phyloP scores from a whole-genome alignment of 2,797 vertebrate genomes.

The Pangasius djambal region DNA sequence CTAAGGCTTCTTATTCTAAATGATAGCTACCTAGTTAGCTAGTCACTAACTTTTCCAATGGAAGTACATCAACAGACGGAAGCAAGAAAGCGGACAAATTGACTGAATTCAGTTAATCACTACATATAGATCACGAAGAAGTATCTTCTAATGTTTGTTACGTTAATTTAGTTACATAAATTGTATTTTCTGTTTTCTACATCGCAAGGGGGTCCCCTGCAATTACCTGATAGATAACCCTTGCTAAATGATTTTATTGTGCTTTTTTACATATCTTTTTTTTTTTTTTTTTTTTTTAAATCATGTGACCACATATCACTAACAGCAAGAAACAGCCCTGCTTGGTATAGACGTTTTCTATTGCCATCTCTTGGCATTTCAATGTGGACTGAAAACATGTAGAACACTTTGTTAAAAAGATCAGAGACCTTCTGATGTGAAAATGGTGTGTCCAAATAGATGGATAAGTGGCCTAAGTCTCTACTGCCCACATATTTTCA shows the following conservation, averaged over 20 bases:
- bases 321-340: not conserved
- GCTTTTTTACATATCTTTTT: not conserved
- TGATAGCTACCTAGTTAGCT: not conserved
- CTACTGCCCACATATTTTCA: not conserved
- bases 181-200: not conserved
- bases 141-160: not conserved
- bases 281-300: not conserved
- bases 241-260: not conserved
- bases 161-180: not conserved
- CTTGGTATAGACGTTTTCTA: not conserved
- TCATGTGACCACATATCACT: not conserved
- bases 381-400: not conserved
- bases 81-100: not conserved
- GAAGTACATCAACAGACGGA: not conserved
- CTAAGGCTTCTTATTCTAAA: not conserved
- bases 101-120: not conserved
- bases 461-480: not conserved
- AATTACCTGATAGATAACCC: not conserved
- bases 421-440: not conserved
- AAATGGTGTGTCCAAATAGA: not conserved
- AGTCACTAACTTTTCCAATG: not conserved
- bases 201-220: not conserved
- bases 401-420: not conserved
- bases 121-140: not conserved
- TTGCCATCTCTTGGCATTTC: not conserved